Base-by-base conservation (phyloP, 2,888 invertebrate species). In the Epinotia nisella region DNA sequence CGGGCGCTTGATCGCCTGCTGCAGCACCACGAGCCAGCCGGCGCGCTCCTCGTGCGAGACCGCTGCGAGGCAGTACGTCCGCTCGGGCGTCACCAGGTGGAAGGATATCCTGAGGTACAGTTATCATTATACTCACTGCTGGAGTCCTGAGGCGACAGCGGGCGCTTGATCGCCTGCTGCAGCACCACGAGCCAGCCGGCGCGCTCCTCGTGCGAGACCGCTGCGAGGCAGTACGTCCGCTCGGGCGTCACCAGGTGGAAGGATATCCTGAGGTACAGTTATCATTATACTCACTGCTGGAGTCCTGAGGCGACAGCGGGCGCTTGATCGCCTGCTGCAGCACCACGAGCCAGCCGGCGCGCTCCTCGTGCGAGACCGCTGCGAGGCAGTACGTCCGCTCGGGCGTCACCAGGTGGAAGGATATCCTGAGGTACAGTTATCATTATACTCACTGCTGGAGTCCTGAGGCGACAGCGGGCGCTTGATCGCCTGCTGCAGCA, bases 221-320 rank as follows among this genome's bases (percentile, higher is more conserved):
- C 95, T 41, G 41, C 41, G 41, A 41, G 41, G 82, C 97, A 95
- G 88, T 95, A 97, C 56, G 95, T 95, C 69, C 97, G 90, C 74
- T 97, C 96, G 0, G 97, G 98, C 0, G 98, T 98, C 76, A 96
- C 95, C 65, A 98, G 93, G 60, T 97, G 96, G 91, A 98, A 98
- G 51, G 96, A 95, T 83, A 96, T 97, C 11, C 41, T 41, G 11
- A 1, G 13, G 3, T 45, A 45, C 15, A 45, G n/a, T n/a, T n/a
- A 15, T 3, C 13, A 15, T 1, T 2, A 15, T 17, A 91, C 13
- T 41, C 13, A 41, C 11, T 41, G 41, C 11, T 11, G 11, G 41
- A 41, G 41, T 41, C 41, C 41, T 41, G 41, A 13, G 41, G 41
- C 41, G 41, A 41, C 41, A 41, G 11, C 11, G 41, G 41, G 13